Base-by-base conservation (phyloP, 2,797 vertebrate genomes). In the Anomalospiza imberbis region DNA sequence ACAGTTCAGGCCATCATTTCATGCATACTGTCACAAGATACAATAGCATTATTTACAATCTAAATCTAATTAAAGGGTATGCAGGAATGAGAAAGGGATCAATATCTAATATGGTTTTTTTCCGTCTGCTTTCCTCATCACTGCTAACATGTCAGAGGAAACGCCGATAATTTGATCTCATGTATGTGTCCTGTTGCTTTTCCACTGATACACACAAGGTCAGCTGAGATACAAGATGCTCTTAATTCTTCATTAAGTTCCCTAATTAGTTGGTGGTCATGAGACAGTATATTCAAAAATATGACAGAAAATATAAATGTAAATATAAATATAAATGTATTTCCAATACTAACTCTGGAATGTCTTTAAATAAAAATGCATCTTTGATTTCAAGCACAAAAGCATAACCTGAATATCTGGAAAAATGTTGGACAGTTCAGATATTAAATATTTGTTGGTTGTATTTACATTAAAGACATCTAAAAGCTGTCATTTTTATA, bases 41-140 rank as follows among this genome's bases (percentile, higher is more conserved):
- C 97, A 97, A 98, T 97, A 98, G 51, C 78, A 91, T 98, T 98
- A 98, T 98, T 99, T 99, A 98, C 98, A 97, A 98, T 98, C 98
- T 98, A 98, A 98, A 98, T 98, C 98, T 98, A 98, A 99, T 99
- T 98, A 98, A 98, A 98, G 96, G 71, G 54, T 97, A 97, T 96
- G 97, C 97, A 97, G 89, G 92, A 78, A 98, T 97, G 88, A 96
- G 96, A 92, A 93, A 89, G 62, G 77, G 97, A 99, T 99, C 99
- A 94, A 99, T 99, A 98, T 86, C 79, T 98, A 98, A 98, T 99
- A 98, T 97, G 13, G 14, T 15, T 89, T 97, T 97, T 97, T 97
- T 95, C 94, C 98, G 98, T 98, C 98, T 98, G 98, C 98, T 98
- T 98, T 98, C 96, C 97, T 97, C 97, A 96, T 94, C 95, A 93